Evolutionary conservation across 2,797 vertebrate genomes (phyloP).

Genomic region (Picus viridis): DNA sequence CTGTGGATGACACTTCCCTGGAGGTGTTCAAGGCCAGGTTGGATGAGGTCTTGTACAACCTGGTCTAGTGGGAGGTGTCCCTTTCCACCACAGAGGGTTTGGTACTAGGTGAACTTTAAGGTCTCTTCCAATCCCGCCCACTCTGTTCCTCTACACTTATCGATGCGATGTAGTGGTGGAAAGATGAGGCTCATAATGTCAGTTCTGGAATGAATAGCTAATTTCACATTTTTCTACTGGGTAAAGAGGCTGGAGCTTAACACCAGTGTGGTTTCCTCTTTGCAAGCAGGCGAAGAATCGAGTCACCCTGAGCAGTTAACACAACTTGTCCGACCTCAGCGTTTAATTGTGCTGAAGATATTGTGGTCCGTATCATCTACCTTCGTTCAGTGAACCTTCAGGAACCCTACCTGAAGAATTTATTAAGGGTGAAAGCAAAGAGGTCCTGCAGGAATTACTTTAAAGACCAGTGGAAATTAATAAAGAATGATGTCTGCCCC

Average conservation of each 20-base stretch:
- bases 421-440: background rate
- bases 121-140: no score
- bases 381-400: background rate
- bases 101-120: no score
- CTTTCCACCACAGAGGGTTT: no score
- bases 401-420: background rate
- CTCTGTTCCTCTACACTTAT: background rate
- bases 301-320: background rate
- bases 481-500: conserved; percentile 35
- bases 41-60: no score
- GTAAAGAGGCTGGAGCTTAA: background rate
- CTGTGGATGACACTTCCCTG: no score
- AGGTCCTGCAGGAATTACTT: conserved; percentile 14
- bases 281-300: background rate
- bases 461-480: conserved; percentile 33
- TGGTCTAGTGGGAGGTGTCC: no score
- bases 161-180: background rate
- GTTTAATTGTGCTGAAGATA: background rate
- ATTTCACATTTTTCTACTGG: background rate
- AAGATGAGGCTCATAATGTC: background rate
- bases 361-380: background rate
- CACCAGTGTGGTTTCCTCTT: background rate
- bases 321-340: background rate
- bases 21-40: no score
- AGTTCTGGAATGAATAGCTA: background rate